These are phyloP conservation scores for Platynereis dumerilii DNA, from an alignment of 2,888 invertebrate species.

Conservation along the genomic window DNA sequence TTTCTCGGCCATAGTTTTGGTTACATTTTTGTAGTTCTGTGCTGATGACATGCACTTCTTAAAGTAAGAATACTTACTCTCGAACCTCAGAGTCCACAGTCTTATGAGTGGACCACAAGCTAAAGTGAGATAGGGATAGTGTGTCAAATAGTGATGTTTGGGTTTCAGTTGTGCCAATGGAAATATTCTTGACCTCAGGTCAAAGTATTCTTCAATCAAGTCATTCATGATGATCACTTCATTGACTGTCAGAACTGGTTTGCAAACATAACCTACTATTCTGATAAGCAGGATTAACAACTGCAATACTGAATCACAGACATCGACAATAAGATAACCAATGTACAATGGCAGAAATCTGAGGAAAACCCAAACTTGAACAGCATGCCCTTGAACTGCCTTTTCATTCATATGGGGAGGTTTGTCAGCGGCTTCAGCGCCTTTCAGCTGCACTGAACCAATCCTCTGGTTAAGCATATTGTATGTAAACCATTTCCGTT, in stretches of 20 bases:
- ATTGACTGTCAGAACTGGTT: background rate
- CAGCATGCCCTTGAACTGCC: background rate
- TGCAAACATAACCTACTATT: background rate
- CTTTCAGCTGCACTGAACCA: background rate
- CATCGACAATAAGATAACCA: background rate
- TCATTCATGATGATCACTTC: background rate
- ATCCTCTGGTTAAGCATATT: background rate
- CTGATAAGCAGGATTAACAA: background rate
- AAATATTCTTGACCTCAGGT: conserved; percentile 20
- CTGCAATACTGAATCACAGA: background rate
- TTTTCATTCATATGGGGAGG: conserved; percentile 1
- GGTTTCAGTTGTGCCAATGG: conserved; percentile 22
- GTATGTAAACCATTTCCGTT: too few relatives aligned
- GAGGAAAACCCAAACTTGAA: background rate
- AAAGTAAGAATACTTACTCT: conserved; percentile 37
- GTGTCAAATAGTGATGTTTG: conserved; percentile 31
- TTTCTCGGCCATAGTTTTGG: too few relatives aligned
- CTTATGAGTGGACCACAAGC: conserved; percentile 34
- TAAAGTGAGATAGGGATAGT: conserved; percentile 32
- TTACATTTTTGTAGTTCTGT: too few relatives aligned
- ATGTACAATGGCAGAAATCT: background rate
- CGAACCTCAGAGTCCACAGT: conserved; percentile 37
- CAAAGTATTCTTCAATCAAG: conserved; percentile 21
- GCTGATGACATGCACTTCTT: conserved; percentile 15
- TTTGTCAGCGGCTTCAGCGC: background rate